Base-by-base conservation (phyloP, 2,113 vertebrate genomes). In the Abramis brama region DNA sequence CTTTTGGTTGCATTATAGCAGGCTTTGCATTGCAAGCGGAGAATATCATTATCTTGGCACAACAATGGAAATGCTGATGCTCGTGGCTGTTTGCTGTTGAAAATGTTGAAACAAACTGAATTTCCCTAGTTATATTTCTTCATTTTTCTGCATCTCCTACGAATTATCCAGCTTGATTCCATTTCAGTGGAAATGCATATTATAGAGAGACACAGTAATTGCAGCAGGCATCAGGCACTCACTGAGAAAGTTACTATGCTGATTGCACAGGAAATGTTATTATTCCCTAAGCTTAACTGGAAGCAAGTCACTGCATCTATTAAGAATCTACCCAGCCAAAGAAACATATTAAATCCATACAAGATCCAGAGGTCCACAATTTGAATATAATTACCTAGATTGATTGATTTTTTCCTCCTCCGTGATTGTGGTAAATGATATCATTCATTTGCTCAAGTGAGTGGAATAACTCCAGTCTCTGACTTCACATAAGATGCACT, bases 231-330 rank as follows among this genome's bases (percentile, higher is more conserved):
- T 90, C 89, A 90, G 89, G 90, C 85, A 70, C 90, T 92, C 75
- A 45, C 91, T 91, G 91, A 91, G 90, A 91, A 92, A 90, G 86
- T 47, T 79, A 88, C 87, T 82, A 88, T 90, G 82, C 89, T 94
- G 93, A 94, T 94, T 94, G 90, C 92, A 91, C 88, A 92, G 91
- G 91, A 94, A 93, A 89, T 91, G 89, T 85, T 89, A 91, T 93
- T 92, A 92, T 90, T 91, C 89, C 87, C 83, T 82, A 45, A 86
- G 89, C 90, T 88, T 91, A 91, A 86, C 82, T 89, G 89, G 88
- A 90, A 50, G 86, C 87, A 87, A 86, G 55, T 85, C 74, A 75
- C 36, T 87, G 60, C 79, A 66, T 85, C 86, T 86, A 88, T 90
- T 84, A 86, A 89, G 74, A 85, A 87, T 78, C n/a, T 77, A 64